Evolutionary conservation across 1,140 invertebrate species (phyloP), one percentile per base, ranked within the genome.

Genomic region (Trichonephila clavata): DNA sequence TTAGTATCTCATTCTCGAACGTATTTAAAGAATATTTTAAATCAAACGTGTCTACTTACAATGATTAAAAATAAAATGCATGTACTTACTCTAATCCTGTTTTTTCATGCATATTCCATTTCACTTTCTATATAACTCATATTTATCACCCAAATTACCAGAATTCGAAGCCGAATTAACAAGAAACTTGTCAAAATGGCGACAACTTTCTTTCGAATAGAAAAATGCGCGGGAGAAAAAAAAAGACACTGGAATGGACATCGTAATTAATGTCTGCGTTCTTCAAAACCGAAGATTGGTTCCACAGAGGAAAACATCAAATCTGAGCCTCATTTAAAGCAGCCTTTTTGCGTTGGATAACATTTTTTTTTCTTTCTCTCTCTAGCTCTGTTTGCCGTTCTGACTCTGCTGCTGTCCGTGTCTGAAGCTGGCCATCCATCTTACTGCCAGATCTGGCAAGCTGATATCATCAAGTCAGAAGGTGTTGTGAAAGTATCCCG

Each of bases 401-500:
- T 88, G 21, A 68, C 5, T n/a, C n/a, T 81, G 24, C 20, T 90
- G 68, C 50, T 90, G 57, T 61, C 71, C 4, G 59, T 24, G 21
- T 61, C n/a, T 39, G 61, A 87, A 16, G 92, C 50, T 57, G 65
- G 84, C 68, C 92, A 88, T 93, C 71, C 92, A 57, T 93, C 92
- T 80, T 61, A 5, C 3, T 93, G 92, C 71, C 65, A 93, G 92
- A 93, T 87, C 24, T 88, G 84, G 92, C 84, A 88, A 24, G 39
- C 65, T 43, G 92, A 93, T 93, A 88, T 93, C 86, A 21, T 57
- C 18, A 77, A 84, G n/a, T 77, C 84, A 14, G 92, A 93, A 43
- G 50, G 13, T 16, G 57, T 16, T 81, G 92, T 88, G 63, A 93
- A 88, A 88, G 71, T 81, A n/a, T 87, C 84, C 63, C 92, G 92